Conservation (phyloP, 2,888 invertebrate species). For the Nineta flava region DNA sequence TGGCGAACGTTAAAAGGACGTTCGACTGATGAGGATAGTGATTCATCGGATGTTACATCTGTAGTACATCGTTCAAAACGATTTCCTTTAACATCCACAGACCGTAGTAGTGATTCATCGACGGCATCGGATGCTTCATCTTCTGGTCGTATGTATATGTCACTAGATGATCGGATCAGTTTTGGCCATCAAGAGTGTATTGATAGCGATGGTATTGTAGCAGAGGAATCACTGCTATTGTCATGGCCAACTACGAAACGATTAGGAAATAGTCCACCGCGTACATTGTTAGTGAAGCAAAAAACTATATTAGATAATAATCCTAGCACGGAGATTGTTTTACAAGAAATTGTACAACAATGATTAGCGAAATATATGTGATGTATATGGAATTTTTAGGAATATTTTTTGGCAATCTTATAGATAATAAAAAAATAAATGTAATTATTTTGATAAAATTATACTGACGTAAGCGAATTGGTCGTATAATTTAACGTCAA, state of each 20-base stretch:
- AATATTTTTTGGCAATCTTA: not conserved
- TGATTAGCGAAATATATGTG: not conserved
- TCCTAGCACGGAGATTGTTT: constrained; percentile 1
- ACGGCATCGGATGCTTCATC: constrained; percentile 27
- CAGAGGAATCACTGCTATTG: constrained; percentile 33
- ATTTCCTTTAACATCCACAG: constrained; percentile 15
- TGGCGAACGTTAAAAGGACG: constrained; percentile 22
- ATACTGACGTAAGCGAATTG: not conserved
- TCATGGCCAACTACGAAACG: constrained; percentile 34
- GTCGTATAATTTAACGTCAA: not conserved
- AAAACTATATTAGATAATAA: constrained; percentile 4
- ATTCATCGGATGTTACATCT: constrained; percentile 17
- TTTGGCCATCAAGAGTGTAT: constrained; percentile 7
- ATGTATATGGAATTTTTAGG: not conserved
- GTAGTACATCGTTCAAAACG: constrained; percentile 8
- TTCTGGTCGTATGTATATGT: constrained; percentile 25
- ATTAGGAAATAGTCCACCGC: constrained; percentile 12
- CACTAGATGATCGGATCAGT: constrained; percentile 21
- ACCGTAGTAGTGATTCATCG: constrained; percentile 29
- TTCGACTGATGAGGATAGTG: constrained; percentile 18
- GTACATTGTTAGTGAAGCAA: constrained; percentile 3
- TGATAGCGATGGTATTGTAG: constrained; percentile 15
- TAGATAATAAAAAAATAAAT: not conserved
- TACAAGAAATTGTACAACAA: not conserved
- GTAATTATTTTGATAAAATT: not conserved